These are phyloP conservation scores for Anthoscopus minutus DNA, from an alignment of 2,113 vertebrate species.

Conservation along the genomic window DNA sequence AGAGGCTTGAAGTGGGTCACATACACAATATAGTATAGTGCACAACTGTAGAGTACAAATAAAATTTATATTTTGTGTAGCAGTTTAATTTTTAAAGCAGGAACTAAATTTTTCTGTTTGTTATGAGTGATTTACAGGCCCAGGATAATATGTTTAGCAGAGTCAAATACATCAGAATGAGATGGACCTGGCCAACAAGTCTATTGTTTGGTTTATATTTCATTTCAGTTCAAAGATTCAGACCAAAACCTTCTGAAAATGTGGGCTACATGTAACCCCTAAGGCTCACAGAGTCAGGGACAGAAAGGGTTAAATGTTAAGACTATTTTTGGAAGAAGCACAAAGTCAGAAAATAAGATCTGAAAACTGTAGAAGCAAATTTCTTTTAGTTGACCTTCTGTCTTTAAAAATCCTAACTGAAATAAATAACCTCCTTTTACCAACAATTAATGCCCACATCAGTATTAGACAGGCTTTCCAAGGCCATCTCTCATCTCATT, in stretches of 20 bases:
- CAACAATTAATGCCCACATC: background rate
- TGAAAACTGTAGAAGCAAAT: background rate
- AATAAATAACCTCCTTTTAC: background rate
- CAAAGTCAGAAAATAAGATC: background rate
- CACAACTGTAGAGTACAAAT: background rate
- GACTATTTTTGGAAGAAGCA: background rate
- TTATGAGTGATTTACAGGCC: background rate
- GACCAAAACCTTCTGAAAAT: background rate
- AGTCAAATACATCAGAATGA: background rate
- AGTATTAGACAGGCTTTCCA: background rate
- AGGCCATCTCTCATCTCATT: background rate
- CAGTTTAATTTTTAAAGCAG: background rate
- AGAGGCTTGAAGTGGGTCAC: background rate
- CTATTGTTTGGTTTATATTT: background rate
- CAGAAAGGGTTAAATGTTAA: background rate
- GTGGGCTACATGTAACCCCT: background rate
- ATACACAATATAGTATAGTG: background rate
- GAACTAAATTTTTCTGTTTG: background rate
- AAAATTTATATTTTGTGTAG: background rate
- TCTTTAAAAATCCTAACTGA: background rate
- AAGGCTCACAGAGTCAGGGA: background rate
- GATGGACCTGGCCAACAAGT: background rate
- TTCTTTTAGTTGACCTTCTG: background rate
- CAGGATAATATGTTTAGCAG: background rate
- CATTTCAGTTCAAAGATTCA: background rate